Percentiles rank a stretch among this genome's conserved stretches.
These are phyloP conservation scores for Hemitrygon akajei DNA, from an alignment of 2,797 vertebrate genomes.

Conservation along the genomic window DNA sequence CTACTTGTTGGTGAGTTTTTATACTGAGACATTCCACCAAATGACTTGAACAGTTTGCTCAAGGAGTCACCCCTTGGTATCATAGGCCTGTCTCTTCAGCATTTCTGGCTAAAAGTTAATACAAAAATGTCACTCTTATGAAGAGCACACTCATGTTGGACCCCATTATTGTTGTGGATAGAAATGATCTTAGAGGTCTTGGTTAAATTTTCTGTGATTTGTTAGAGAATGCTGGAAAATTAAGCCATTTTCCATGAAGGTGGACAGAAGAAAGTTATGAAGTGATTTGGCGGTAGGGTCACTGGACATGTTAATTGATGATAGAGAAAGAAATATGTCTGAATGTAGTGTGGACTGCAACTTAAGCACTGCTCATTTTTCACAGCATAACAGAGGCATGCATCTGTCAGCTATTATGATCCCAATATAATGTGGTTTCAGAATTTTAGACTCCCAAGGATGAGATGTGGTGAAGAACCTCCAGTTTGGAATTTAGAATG, in stretches of 20 bases:
- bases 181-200: no score
- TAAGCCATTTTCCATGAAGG: no score
- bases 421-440: conserved; percentile 1
- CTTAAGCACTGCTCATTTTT: background rate
- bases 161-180: no score
- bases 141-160: no score
- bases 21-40: no score
- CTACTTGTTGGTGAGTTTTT: no score
- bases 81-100: no score
- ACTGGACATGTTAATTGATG: background rate
- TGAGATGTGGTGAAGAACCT: background rate
- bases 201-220: background rate
- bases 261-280: background rate
- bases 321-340: background rate
- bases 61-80: no score
- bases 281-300: background rate
- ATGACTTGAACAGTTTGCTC: no score
- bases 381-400: background rate
- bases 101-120: no score
- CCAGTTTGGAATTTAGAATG: background rate
- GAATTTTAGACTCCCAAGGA: background rate
- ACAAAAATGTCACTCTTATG: no score
- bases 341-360: background rate
- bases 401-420: background rate
- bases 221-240: background rate